Conservation (phyloP, 2,888 invertebrate species). For the Aphodius sticticus region DNA sequence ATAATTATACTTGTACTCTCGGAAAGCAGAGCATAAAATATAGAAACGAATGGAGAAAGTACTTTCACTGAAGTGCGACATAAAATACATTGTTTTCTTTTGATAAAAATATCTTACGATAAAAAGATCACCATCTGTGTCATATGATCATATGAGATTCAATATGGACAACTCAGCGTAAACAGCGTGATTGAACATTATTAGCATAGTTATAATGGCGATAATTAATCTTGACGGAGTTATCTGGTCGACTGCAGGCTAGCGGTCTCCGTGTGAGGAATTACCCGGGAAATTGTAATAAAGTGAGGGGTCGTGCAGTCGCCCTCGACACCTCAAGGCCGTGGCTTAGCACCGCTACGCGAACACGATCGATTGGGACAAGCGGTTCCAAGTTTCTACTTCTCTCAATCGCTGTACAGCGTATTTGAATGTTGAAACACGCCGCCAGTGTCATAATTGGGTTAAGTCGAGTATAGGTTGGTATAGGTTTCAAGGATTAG, state of each 20-base stretch:
- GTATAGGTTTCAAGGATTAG: background rate
- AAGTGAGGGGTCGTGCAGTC: background rate
- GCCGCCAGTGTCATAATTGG: background rate
- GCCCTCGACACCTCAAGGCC: background rate
- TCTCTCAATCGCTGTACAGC: background rate
- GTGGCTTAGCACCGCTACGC: background rate
- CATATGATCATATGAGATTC: background rate
- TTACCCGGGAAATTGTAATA: background rate
- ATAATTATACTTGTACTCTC: too few relatives aligned
- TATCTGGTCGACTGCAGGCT: background rate
- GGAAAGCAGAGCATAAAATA: too few relatives aligned
- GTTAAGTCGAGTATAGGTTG: background rate
- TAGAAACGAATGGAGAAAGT: too few relatives aligned
- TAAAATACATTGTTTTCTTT: too few relatives aligned
- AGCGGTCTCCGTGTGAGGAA: background rate
- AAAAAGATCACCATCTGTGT: too few relatives aligned
- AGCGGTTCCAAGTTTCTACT: background rate
- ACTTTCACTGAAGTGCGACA: too few relatives aligned
- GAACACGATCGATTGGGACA: background rate
- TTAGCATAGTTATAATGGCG: background rate
- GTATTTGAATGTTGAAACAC: background rate
- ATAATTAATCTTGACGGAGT: background rate
- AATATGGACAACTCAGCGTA: background rate
- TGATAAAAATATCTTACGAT: too few relatives aligned
- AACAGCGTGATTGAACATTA: background rate